Base-by-base conservation (phyloP, 2,888 invertebrate genomes). In the Drosophila quinaria region DNA sequence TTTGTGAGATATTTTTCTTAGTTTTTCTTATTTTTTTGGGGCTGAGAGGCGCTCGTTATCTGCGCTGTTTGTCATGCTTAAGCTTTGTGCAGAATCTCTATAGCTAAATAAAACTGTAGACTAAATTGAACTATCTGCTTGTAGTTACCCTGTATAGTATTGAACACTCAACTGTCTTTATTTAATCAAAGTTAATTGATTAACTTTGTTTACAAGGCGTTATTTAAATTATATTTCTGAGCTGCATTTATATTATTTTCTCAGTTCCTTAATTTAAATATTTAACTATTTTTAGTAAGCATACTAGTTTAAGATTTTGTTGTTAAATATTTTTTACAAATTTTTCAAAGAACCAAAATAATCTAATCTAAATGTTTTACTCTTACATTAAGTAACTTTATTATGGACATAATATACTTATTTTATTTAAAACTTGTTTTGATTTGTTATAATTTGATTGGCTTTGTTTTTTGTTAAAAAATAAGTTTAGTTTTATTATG, bases 51-150 rank as follows among this genome's bases (percentile, higher is more conserved):
- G 46, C 29, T 61, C 47, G 61, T 42, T 66, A 66, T 66, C 66
- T 66, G 44, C 22, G 51, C 51, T 39, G 39, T 54, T 66, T 61
- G 63, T 63, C 63, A 58, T 33, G 61, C 49, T 61, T 54, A 56
- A 63, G 61, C 37, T 29, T 42, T 39, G 63, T 58, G 44, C 58
- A 19, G 49, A 60, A 46, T 65, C 51, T 64, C 29, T n/a, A 37
- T 37, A 31, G n/a, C 15, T 11, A 29, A 11, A 29, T 8, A 13
- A 42, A 29, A 37, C 13, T 15, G 1, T 13, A 1, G 4, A 5
- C 11, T 11, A 33, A n/a, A 11, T 8, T 35, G 13, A 13, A 13
- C n/a, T 4, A 35, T 11, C 6, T 33, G 19, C 19, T 2, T 19
- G 22, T 3, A 37, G 33, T 19, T 51, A 59, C 59, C 19, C 37